Percentiles rank a stretch among this genome's conserved stretches.
These are phyloP conservation scores for Penaeus vannamei DNA, from an alignment of 1,140 invertebrate genomes.

Conservation along the genomic window DNA sequence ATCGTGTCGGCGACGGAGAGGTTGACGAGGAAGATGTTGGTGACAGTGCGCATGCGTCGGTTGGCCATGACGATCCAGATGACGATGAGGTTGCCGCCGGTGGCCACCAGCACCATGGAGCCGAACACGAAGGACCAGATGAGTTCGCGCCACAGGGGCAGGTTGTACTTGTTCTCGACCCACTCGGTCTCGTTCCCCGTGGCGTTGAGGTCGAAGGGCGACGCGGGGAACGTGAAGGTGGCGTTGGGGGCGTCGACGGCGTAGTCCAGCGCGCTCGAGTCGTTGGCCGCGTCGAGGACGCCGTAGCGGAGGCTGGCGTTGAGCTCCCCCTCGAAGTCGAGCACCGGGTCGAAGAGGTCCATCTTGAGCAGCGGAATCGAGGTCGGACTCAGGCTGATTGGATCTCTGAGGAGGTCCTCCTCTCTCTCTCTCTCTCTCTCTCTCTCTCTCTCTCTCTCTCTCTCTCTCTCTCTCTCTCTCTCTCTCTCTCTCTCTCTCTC, in stretches of 20 bases:
- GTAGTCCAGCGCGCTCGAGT: not conserved
- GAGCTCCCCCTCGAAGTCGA: not conserved
- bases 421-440: no score
- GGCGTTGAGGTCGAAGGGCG: not conserved
- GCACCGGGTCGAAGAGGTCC: constrained; percentile 21
- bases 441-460: no score
- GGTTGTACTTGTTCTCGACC: constrained; percentile 76
- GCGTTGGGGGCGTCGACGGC: no score
- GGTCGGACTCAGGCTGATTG: not conserved
- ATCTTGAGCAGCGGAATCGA: not conserved
- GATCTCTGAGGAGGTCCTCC: not conserved
- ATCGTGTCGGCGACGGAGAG: constrained; percentile 92
- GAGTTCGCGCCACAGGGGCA: constrained; percentile 88
- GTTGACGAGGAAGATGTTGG: constrained; percentile 78
- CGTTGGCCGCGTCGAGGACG: not conserved
- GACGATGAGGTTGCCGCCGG: constrained; percentile 92
- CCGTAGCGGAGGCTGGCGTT: not conserved
- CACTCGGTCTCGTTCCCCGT: not conserved
- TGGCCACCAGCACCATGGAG: constrained; percentile 91
- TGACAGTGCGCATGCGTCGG: constrained; percentile 73
- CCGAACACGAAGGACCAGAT: constrained; percentile 88
- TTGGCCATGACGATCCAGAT: constrained; percentile 78
- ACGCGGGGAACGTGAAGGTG: no score
- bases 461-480: no score
- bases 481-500: no score